Conservation (phyloP, 35 echinoderm and acorn worm genomes). For the Ptychodera flava region DNA sequence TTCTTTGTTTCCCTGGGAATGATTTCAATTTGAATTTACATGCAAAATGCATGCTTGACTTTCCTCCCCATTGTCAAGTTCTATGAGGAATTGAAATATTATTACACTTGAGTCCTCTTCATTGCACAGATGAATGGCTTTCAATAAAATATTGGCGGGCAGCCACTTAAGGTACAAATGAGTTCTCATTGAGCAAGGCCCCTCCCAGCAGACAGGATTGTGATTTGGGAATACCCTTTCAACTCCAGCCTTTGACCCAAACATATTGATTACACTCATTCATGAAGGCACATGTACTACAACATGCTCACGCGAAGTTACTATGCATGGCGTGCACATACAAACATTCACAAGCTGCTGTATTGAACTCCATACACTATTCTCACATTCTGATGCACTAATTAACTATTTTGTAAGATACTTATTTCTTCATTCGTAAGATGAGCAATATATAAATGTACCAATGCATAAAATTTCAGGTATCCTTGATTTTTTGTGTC, state of each 20-base stretch:
- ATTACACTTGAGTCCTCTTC: neutral
- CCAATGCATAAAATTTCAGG: too few relatives aligned
- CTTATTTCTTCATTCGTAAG: too few relatives aligned
- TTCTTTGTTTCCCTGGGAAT: too few relatives aligned
- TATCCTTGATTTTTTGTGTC: too few relatives aligned
- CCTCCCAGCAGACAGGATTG: neutral
- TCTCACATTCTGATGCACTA: too few relatives aligned
- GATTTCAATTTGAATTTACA: too few relatives aligned
- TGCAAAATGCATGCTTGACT: too few relatives aligned
- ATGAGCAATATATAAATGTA: too few relatives aligned
- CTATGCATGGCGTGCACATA: too few relatives aligned
- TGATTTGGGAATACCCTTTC: neutral
- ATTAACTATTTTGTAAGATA: too few relatives aligned
- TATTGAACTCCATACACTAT: too few relatives aligned
- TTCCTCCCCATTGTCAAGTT: neutral
- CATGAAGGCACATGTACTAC: neutral
- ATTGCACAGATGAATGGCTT: neutral
- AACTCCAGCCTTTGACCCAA: neutral
- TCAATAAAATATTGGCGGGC: neutral
- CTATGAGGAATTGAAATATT: neutral
- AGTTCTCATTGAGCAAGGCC: neutral
- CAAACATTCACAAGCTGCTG: too few relatives aligned
- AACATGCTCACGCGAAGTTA: neutral
- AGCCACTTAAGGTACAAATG: neutral
- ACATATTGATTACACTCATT: conserved; percentile 2